Evolutionary conservation across 2,888 invertebrate species (phyloP).

Genomic region (Craniophora ligustri): DNA sequence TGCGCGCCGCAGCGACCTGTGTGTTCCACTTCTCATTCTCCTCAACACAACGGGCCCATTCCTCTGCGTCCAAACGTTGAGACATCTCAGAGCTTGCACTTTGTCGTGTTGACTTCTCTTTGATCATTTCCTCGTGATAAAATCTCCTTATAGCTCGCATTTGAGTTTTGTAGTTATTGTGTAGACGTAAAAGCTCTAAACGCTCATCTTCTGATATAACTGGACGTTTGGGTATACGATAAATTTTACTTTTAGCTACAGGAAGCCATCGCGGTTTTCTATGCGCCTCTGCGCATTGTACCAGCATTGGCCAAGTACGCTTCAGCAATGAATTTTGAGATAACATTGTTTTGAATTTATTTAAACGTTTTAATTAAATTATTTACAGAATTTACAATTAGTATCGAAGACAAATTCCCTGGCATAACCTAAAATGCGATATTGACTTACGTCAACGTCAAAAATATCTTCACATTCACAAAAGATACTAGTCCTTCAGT

Average conservation of each 20-base stretch:
- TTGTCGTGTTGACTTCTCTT: constrained; percentile 82
- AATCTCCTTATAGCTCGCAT: constrained; percentile 87
- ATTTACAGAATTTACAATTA: constrained; percentile 9
- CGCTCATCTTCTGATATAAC: constrained; percentile 90
- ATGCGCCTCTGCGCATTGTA: constrained; percentile 77
- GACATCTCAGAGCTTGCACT: constrained; percentile 88
- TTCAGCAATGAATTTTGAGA: constrained; percentile 68
- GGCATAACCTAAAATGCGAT: background rate
- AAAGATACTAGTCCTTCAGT: no score
- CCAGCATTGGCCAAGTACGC: constrained; percentile 70
- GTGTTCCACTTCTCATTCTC: constrained; percentile 93
- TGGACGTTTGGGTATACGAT: constrained; percentile 90
- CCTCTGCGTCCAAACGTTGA: constrained; percentile 89
- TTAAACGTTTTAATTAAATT: background rate
- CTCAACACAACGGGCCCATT: constrained; percentile 88
- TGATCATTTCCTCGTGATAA: constrained; percentile 86
- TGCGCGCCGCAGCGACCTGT: constrained; percentile 88
- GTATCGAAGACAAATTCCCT: background rate
- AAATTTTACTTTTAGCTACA: constrained; percentile 93
- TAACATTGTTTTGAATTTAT: constrained; percentile 54
- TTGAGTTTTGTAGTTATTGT: constrained; percentile 91
- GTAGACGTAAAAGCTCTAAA: constrained; percentile 90
- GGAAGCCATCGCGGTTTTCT: constrained; percentile 95
- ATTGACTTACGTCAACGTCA: no score
- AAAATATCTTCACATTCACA: no score